Evolutionary conservation across 2,113 vertebrate genomes (phyloP), one percentile per base, ranked within the genome.

Genomic region (Clarias magur): DNA sequence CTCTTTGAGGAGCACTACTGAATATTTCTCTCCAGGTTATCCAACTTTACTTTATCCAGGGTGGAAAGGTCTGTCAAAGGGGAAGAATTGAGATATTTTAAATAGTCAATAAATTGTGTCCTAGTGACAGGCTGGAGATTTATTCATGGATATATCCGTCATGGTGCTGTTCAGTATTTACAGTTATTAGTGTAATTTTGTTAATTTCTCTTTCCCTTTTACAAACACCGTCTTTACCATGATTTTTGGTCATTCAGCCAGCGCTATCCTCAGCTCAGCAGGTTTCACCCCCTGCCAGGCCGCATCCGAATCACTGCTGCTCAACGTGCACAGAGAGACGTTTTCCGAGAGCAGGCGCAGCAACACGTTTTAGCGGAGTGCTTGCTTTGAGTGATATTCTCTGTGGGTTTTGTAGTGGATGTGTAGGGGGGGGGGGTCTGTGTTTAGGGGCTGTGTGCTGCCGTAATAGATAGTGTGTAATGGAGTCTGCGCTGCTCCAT

Each of bases 401-500:
- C 80, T 23, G 80, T 60, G 25, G 86, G 42, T 48, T 62, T 68
- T 60, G 27, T n/a, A 25, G 65, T 10, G 23, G 30, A 17, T 27
- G 85, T 17, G 57, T 54, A 57, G 25, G 78, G 9, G 82, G 48
- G 73, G 63, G 83, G 79, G 60, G 73, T 85, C 56, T 75, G 85
- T 68, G 82, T 86, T 84, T 85, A 65, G 63, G 15, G 38, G 76
- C 54, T 59, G 68, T 82, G 48, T 53, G 38, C 85, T 38, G 63
- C 30, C 38, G 42, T 88, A 86, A 88, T 90, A 84, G 88, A 91
- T 91, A n/a, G 60, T 86, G 86, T 62, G 80, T 86, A 86, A 87
- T 81, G 83, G 82, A 63, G 65, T 88, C 87, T 85, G 79, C 16
- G 75, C 75, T 48, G 84, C 81, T 73, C 38, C 87, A 87, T 90